Conservation (phyloP, 1,140 invertebrate genomes). For the Drosophila pectinifera region DNA sequence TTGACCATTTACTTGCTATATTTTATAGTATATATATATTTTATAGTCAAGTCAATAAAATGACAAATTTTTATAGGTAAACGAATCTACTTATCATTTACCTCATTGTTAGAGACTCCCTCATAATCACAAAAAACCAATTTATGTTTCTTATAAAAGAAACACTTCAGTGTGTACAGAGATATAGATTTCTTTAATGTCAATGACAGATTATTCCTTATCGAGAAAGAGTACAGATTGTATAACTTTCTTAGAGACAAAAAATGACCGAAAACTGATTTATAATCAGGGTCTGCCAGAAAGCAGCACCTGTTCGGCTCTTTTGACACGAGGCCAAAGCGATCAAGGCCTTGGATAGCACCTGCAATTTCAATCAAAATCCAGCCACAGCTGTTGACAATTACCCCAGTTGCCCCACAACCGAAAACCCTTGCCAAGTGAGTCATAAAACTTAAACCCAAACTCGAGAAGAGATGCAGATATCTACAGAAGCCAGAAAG, state of each 20-base stretch:
- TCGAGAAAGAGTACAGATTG: neutral
- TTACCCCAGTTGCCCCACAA: neutral
- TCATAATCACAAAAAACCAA: neutral
- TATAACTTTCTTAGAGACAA: neutral
- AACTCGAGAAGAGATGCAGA: conserved; percentile 41
- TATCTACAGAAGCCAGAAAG: conserved; percentile 14
- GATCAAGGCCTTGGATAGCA: conserved; percentile 8
- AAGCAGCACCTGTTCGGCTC: neutral
- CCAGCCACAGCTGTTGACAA: conserved; percentile 14
- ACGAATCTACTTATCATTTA: neutral
- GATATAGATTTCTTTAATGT: neutral
- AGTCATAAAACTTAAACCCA: conserved; percentile 57
- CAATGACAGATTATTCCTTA: neutral
- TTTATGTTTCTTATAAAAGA: neutral
- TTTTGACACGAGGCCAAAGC: conserved; percentile 22
- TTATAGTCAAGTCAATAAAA: too few species aligned
- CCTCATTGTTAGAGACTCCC: conserved; percentile 5
- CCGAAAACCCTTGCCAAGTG: conserved; percentile 42
- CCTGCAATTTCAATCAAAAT: conserved; percentile 22
- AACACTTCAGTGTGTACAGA: neutral
- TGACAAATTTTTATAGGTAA: neutral
- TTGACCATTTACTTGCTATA: too few species aligned
- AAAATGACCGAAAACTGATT: neutral
- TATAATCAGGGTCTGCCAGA: neutral
- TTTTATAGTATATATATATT: neutral